phyloP scores from a whole-genome alignment of 2,113 vertebrate species.

The Leucoraja erinaceus region DNA sequence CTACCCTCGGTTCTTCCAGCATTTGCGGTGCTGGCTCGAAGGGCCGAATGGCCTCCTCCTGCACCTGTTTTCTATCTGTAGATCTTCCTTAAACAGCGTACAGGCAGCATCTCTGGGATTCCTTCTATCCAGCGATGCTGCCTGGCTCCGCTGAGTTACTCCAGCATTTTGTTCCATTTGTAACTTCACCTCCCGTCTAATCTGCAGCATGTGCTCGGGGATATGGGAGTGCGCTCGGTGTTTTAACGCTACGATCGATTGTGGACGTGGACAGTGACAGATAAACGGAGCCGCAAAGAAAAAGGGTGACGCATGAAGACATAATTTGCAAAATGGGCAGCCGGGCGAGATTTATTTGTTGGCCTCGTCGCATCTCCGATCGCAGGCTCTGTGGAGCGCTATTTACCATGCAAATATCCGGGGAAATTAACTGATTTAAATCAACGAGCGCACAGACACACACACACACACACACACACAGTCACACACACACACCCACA shows the following conservation, averaged over 20 bases:
- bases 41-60: too few species aligned
- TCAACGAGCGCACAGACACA: slow-evolving; percentile 7
- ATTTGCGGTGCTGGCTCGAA: too few species aligned
- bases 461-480: background rate
- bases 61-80: too few species aligned
- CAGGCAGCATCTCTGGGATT: too few species aligned
- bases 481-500: too few species aligned
- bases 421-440: slow-evolving; percentile 33
- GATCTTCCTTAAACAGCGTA: too few species aligned
- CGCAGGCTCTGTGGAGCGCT: background rate
- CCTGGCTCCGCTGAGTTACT: too few species aligned
- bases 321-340: slow-evolving; percentile 35
- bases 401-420: slow-evolving; percentile 34
- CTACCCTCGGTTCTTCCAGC: too few species aligned
- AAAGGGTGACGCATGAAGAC: background rate
- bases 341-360: slow-evolving; percentile 28
- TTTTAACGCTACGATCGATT: slow-evolving; percentile 15
- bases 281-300: background rate
- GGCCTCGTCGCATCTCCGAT: background rate
- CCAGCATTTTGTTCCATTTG: too few species aligned
- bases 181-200: too few species aligned
- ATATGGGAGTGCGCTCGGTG: background rate
- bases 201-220: background rate
- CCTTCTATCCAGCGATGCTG: too few species aligned
- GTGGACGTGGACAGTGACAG: background rate